Base-by-base conservation (phyloP, 2,797 vertebrate species). In the Hemitrygon akajei region DNA sequence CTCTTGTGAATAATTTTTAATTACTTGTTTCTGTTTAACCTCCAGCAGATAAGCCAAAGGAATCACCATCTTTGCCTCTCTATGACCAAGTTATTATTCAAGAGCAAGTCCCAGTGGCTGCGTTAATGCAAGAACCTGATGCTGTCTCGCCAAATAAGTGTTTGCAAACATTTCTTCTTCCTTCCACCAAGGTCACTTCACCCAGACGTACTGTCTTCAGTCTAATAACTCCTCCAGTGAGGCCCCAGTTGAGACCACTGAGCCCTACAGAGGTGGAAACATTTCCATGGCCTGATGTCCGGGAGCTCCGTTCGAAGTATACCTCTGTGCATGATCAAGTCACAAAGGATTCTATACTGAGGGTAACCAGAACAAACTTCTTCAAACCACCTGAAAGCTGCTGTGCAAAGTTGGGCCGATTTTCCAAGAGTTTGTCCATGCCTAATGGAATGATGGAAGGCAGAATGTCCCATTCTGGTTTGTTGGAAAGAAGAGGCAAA, bases 251-350 rank as follows among this genome's bases (percentile, higher is more conserved):
- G 73, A 97, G 96, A 94, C 97, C 97, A 1, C 96, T 97, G 1
- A 98, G 97, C 95, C 97, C 98, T 0, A 47, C 96, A 0, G 94
- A 96, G 6, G 60, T 96, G 0, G 98, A 98, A 94, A 95, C 95
- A 94, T 98, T 99, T 94, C 94, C 96, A 93, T 99, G 98, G 98
- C 98, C 98, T 0, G 97, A 99, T 0, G 98, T 99, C 63, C 97
- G 97, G 93, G 97, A 98, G 95, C 97, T 99, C 92, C 96, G 98
- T 58, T 98, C 98, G 94, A 98, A 97, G 94, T 99, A 99, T 79
- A 86, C 73, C 40, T 56, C 91, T 0, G 16, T 10, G 7, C 37
- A 27, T 9, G 25, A 11, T 27, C 69, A 10, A 11, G 30, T 30
- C 12, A 37, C 34, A 4, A 89, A 22, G 20, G n/a, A 69, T 22